phyloP scores from a whole-genome alignment of 2,888 invertebrate genomes.

The Ethmia dodecea region DNA sequence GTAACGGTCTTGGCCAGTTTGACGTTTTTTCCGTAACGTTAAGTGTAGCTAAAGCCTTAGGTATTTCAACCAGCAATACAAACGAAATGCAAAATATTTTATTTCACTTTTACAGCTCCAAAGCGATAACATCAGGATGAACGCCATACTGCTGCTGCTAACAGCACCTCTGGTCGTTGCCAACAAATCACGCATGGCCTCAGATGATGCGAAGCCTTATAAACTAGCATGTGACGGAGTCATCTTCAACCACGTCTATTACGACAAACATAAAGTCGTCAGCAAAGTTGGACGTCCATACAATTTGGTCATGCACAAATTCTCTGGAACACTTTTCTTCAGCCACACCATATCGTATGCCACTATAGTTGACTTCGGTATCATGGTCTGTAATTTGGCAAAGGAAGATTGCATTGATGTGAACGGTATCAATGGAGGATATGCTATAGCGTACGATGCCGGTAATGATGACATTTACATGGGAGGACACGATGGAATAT shows the following conservation, averaged over 20 bases:
- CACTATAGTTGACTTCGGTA: slow-evolving; percentile 44
- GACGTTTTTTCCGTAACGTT: too few species aligned
- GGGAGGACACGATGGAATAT: slow-evolving; percentile 64
- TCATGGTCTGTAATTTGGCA: slow-evolving; percentile 43
- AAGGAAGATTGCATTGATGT: slow-evolving; percentile 36
- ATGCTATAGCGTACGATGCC: slow-evolving; percentile 54
- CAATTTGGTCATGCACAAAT: slow-evolving; percentile 54
- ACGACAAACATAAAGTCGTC: slow-evolving; percentile 40
- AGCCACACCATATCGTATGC: slow-evolving; percentile 51
- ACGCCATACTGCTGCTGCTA: background rate
- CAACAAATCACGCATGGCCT: background rate
- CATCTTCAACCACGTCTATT: slow-evolving; percentile 50
- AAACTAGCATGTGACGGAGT: slow-evolving; percentile 46
- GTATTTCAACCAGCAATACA: too few species aligned
- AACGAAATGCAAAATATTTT: too few species aligned
- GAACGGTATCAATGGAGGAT: slow-evolving; percentile 47
- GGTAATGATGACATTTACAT: slow-evolving; percentile 62
- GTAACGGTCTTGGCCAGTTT: too few species aligned
- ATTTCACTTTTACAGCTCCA: too few species aligned
- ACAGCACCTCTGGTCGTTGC: background rate
- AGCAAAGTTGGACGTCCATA: slow-evolving; percentile 42
- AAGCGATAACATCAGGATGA: too few species aligned
- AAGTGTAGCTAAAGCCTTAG: too few species aligned
- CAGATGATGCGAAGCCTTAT: too few species aligned
- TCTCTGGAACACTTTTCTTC: slow-evolving; percentile 51